Evolutionary conservation across 53 echinoderm and acorn worm species (phyloP).

Genomic region (Apostichopus leukothele): DNA sequence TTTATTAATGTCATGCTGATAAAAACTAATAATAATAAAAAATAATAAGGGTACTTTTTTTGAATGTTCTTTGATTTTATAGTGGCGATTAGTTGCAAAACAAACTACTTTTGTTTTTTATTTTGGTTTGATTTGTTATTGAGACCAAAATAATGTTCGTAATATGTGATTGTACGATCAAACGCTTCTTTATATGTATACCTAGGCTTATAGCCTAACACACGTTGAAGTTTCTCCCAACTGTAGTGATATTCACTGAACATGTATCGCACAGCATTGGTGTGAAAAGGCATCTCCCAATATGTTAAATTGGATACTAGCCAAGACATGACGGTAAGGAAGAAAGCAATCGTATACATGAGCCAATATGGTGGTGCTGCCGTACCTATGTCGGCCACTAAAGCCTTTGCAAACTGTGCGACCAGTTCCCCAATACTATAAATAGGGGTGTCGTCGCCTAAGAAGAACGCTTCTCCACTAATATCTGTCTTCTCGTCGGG

Average conservation of each 20-base stretch:
- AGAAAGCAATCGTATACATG: constrained; percentile 51
- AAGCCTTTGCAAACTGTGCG: constrained; percentile 44
- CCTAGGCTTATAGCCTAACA: constrained; percentile 59
- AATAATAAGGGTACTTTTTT: too few relatives aligned
- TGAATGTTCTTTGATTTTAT: too few relatives aligned
- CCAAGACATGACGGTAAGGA: constrained; percentile 56
- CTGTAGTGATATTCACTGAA: constrained; percentile 49
- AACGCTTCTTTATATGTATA: constrained; percentile 58
- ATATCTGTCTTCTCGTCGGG: constrained; percentile 8
- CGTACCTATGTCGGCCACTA: constrained; percentile 40
- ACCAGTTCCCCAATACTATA: constrained; percentile 48
- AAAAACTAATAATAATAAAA: too few relatives aligned
- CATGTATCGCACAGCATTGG: constrained; percentile 37
- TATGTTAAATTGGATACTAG: constrained; percentile 49
- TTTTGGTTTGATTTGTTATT: neutral
- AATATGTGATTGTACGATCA: constrained; percentile 52
- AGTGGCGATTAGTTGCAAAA: too few relatives aligned
- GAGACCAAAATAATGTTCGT: constrained; percentile 30
- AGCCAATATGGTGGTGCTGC: constrained; percentile 59
- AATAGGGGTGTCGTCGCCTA: constrained; percentile 71
- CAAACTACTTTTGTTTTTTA: constrained; percentile 2
- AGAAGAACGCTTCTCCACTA: constrained; percentile 60
- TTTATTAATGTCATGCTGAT: too few relatives aligned
- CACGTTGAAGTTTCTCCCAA: constrained; percentile 43
- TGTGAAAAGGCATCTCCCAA: constrained; percentile 38